phyloP scores from a whole-genome alignment of 92 coral and sea anemone species.

The Paramuricea clavata region DNA sequence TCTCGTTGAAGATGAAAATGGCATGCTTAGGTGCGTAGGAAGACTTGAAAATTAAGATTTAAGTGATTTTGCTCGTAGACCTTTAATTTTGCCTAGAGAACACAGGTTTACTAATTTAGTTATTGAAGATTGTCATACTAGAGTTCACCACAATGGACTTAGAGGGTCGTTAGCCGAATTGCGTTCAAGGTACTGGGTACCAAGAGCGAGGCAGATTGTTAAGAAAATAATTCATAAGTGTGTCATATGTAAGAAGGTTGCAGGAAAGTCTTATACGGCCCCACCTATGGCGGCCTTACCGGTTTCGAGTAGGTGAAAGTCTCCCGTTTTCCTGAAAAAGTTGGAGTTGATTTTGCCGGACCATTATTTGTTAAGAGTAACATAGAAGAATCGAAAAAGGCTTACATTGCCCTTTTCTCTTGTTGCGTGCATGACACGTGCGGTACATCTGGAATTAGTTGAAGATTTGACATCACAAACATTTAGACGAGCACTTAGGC shows the following conservation, averaged over 20 bases:
- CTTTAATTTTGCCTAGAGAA: constrained; percentile 10
- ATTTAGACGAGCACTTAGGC: constrained; percentile 6
- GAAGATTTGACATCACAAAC: constrained; percentile 25
- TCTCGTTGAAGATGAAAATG: too few relatives aligned
- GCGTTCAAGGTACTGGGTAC: constrained; percentile 47
- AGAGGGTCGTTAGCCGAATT: constrained; percentile 42
- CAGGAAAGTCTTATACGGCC: constrained; percentile 18
- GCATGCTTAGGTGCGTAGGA: constrained; percentile 21
- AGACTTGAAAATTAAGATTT: constrained; percentile 29
- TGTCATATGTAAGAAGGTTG: constrained; percentile 10
- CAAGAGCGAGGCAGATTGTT: constrained; percentile 4
- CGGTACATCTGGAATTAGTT: constrained; percentile 4
- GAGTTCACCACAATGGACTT: constrained; percentile 20
- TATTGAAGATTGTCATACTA: constrained; percentile 20
- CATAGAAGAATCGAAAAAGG: not conserved
- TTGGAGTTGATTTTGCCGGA: constrained; percentile 32
- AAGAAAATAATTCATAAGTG: constrained; percentile 22
- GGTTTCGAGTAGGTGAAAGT: constrained; percentile 38
- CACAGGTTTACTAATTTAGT: not conserved
- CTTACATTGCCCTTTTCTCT: constrained; percentile 27
- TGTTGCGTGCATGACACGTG: too few relatives aligned
- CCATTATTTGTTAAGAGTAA: not conserved
- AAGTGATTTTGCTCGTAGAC: not conserved
- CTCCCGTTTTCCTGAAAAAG: constrained; percentile 22
- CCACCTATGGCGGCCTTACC: constrained; percentile 45